Conservation (phyloP, 2,113 vertebrate species). For the Microtus pennsylvanicus region DNA sequence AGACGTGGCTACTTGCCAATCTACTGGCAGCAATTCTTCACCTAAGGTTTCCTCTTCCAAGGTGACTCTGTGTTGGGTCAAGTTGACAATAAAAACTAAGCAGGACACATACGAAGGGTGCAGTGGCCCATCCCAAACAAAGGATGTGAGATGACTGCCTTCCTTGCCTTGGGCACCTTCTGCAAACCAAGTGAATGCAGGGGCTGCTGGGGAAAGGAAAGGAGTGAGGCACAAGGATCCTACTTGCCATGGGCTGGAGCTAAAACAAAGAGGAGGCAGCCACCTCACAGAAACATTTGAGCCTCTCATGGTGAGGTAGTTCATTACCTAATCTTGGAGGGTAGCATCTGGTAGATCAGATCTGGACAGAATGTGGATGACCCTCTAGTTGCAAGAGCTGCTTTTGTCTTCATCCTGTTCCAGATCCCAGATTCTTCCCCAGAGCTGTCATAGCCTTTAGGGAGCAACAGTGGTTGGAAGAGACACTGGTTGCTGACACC, state of each 20-base stretch:
- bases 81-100: neutral
- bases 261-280: neutral
- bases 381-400: neutral
- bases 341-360: fast-evolving
- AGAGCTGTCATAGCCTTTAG: neutral
- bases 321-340: neutral
- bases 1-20: neutral
- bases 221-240: neutral
- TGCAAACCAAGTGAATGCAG: neutral
- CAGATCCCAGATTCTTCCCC: neutral
- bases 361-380: neutral
- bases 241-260: neutral
- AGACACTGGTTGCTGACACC: neutral
- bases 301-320: neutral
- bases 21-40: neutral
- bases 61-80: neutral
- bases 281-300: neutral
- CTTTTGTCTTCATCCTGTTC: neutral
- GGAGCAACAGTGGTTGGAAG: neutral
- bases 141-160: neutral
- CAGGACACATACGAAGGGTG: neutral
- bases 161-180: neutral
- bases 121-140: neutral
- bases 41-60: neutral
- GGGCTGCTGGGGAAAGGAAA: neutral